These are phyloP conservation scores for Archivesica marissinica DNA, from an alignment of 1,140 invertebrate genomes.

Conservation along the genomic window DNA sequence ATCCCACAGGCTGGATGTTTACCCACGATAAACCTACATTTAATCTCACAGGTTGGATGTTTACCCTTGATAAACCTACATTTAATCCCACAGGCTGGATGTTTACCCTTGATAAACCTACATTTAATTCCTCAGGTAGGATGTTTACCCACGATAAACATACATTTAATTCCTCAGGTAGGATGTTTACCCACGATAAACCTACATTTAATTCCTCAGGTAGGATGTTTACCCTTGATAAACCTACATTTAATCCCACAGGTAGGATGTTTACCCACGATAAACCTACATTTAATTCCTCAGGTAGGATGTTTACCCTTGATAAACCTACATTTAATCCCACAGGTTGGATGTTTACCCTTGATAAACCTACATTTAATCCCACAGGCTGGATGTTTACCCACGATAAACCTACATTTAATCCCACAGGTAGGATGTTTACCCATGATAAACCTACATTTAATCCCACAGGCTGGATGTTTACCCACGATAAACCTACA, in stretches of 20 bases:
- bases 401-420: too few relatives aligned
- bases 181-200: neutral
- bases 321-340: neutral
- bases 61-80: too few relatives aligned
- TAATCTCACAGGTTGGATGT: too few relatives aligned
- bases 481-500: neutral
- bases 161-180: slow-evolving; percentile 76
- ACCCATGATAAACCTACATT: too few relatives aligned
- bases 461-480: neutral
- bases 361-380: slow-evolving; percentile 91
- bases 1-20: neutral
- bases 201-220: too few relatives aligned
- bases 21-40: too few relatives aligned
- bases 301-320: too few relatives aligned
- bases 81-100: neutral
- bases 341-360: slow-evolving; percentile 87
- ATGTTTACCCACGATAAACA: slow-evolving; percentile 95
- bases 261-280: neutral
- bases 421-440: too few relatives aligned
- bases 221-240: too few relatives aligned
- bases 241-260: neutral
- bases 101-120: neutral
- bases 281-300: neutral
- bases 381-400: neutral
- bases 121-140: neutral